Percentiles rank a stretch among this genome's conserved stretches.
These are phyloP conservation scores for Aphelenchoides bicaudatus DNA, from an alignment of 2,888 invertebrate genomes.

Conservation along the genomic window DNA sequence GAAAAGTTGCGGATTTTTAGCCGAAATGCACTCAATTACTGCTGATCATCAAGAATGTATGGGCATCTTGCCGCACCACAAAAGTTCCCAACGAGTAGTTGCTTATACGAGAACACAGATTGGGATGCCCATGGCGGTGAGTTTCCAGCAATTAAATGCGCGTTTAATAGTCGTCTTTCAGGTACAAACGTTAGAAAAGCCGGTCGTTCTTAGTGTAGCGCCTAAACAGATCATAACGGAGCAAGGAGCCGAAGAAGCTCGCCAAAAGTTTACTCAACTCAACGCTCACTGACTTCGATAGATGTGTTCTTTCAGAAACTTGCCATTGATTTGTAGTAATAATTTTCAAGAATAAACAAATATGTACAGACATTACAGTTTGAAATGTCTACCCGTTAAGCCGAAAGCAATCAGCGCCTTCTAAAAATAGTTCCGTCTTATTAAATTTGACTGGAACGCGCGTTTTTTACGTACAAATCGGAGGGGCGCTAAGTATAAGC, in stretches of 20 bases:
- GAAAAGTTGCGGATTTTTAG: neutral
- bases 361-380: too few relatives aligned
- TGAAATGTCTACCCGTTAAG: too few relatives aligned
- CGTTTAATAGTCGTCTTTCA: constrained; percentile 17
- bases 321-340: too few relatives aligned
- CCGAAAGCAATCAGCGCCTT: too few relatives aligned
- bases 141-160: constrained; percentile 2
- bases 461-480: too few relatives aligned
- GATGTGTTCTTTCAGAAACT: too few relatives aligned
- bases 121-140: constrained; percentile 28
- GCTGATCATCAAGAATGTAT: constrained; percentile 29
- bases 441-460: too few relatives aligned
- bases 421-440: too few relatives aligned
- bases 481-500: too few relatives aligned
- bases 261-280: constrained; percentile 21
- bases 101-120: constrained; percentile 23
- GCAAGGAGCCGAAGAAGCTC: constrained; percentile 19
- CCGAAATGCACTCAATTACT: neutral
- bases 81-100: too few relatives aligned
- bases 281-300: constrained; percentile 16
- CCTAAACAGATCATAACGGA: constrained; percentile 26
- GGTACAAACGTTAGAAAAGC: constrained; percentile 33
- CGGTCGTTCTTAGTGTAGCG: constrained; percentile 31
- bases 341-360: too few relatives aligned
- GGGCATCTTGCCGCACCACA: constrained; percentile 24